phyloP scores from a whole-genome alignment of 2,888 invertebrate genomes.

The Choreutis nemorana region DNA sequence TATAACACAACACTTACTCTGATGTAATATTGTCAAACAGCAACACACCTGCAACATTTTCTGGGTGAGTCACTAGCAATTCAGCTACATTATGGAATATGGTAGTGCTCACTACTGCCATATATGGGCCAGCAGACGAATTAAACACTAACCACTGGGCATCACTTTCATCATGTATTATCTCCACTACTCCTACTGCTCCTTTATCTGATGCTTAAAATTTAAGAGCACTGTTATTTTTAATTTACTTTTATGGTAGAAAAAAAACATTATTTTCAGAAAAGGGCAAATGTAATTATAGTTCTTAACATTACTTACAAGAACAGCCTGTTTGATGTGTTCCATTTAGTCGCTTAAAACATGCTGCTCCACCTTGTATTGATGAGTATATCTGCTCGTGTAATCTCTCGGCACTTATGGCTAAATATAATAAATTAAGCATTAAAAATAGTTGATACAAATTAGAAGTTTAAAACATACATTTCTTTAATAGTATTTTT shows the following conservation, averaged over 20 bases:
- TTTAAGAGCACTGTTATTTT: neutral
- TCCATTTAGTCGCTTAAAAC: constrained; percentile 91
- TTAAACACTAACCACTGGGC: constrained; percentile 75
- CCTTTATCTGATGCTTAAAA: constrained; percentile 76
- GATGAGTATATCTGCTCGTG: constrained; percentile 82
- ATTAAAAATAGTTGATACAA: constrained; percentile 12
- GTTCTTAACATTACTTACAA: constrained; percentile 74
- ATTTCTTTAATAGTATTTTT: too few species aligned
- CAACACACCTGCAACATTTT: constrained; percentile 72
- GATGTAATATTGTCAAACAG: constrained; percentile 59
- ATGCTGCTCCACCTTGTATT: constrained; percentile 76
- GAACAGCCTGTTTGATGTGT: constrained; percentile 96
- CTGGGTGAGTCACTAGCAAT: constrained; percentile 55
- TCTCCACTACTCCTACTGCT: constrained; percentile 85
- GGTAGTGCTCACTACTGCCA: constrained; percentile 73
- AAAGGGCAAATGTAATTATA: neutral
- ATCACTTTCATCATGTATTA: constrained; percentile 71
- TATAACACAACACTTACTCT: constrained; percentile 27
- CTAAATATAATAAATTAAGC: constrained; percentile 30
- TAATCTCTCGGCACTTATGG: constrained; percentile 62
- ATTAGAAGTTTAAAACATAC: too few species aligned
- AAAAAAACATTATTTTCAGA: neutral
- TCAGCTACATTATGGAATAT: constrained; percentile 66
- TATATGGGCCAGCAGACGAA: constrained; percentile 82
- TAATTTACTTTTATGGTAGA: neutral